A percentile compares a stretch with the other conserved stretches of the same genome.
phyloP scores from a whole-genome alignment of 2,797 vertebrate genomes.

The Pseudochirops cupreus region DNA sequence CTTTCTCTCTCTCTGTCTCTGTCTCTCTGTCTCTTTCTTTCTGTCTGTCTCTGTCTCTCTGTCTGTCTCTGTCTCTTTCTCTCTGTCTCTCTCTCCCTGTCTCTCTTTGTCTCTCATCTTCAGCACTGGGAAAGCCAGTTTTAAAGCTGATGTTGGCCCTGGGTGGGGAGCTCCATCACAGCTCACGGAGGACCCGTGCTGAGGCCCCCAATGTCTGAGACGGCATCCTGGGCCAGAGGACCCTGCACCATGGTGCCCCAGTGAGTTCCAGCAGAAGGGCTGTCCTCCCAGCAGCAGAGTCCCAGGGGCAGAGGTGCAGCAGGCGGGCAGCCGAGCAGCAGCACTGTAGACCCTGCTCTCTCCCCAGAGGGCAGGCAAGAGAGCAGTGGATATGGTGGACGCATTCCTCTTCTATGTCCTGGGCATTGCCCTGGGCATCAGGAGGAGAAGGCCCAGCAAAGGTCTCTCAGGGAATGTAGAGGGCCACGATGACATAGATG shows the following conservation, averaged over 20 bases:
- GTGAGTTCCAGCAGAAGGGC: not conserved
- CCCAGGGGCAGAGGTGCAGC: not conserved
- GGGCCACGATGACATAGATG: slow-evolving; percentile 86
- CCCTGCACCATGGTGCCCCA: not conserved
- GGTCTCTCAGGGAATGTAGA: slow-evolving; percentile 78
- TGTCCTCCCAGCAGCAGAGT: not conserved
- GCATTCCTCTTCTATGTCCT: not conserved
- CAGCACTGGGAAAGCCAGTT: not conserved
- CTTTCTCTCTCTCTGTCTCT: too few relatives aligned
- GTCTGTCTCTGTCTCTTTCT: too few relatives aligned
- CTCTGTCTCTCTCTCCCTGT: too few relatives aligned
- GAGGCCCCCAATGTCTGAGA: not conserved
- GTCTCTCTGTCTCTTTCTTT: too few relatives aligned
- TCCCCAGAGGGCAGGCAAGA: not conserved
- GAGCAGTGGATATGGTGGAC: not conserved
- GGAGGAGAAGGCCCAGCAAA: fast-evolving
- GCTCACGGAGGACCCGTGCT: not conserved
- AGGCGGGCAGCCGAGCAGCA: fast-evolving
- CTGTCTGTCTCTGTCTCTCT: too few relatives aligned
- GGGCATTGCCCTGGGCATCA: not conserved
- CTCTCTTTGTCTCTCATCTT: not conserved
- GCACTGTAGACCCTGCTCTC: not conserved
- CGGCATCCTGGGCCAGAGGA: not conserved
- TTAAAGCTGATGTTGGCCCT: not conserved
- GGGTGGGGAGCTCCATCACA: fast-evolving